These are phyloP conservation scores for Bombus terrestris DNA, from an alignment of 1,140 invertebrate genomes.

Conservation along the genomic window DNA sequence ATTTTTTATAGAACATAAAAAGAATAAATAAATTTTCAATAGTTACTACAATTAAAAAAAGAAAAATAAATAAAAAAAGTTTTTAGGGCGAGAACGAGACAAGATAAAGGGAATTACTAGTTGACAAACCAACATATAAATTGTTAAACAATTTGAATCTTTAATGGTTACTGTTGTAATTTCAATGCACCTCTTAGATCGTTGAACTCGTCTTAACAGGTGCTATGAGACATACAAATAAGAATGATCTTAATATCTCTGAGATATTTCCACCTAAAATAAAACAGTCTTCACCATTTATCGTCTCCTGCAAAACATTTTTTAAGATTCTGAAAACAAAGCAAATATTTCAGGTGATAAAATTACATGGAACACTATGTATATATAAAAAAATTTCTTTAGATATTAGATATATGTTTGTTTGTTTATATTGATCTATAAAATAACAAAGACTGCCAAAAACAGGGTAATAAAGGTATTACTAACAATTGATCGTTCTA, in stretches of 20 bases:
- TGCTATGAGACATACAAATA: neutral
- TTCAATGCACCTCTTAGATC: constrained; percentile 5
- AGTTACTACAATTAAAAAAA: neutral
- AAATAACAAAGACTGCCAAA: constrained; percentile 62
- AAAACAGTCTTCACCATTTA: constrained; percentile 6
- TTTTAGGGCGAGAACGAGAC: constrained; percentile 1
- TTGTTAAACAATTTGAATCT: neutral
- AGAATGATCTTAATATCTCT: constrained; percentile 27
- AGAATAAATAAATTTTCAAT: neutral
- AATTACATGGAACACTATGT: neutral
- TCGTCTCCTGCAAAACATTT: constrained; percentile 20
- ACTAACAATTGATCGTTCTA: neutral
- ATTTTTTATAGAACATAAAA: neutral
- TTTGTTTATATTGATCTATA: constrained; percentile 10
- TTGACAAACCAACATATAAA: neutral
- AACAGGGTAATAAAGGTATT: constrained; percentile 51
- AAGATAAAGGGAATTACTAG: constrained; percentile 6
- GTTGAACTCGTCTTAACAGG: constrained; percentile 16
- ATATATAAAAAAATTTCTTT: neutral
- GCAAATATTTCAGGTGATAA: constrained; percentile 8
- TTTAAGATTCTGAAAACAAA: constrained; percentile 30
- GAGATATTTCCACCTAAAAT: constrained; percentile 16
- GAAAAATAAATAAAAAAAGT: neutral
- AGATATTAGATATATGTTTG: constrained; percentile 13
- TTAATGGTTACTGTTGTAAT: constrained; percentile 10